Evolutionary conservation across 1,140 invertebrate species (phyloP).

Genomic region (Anadara kagoshimensis): DNA sequence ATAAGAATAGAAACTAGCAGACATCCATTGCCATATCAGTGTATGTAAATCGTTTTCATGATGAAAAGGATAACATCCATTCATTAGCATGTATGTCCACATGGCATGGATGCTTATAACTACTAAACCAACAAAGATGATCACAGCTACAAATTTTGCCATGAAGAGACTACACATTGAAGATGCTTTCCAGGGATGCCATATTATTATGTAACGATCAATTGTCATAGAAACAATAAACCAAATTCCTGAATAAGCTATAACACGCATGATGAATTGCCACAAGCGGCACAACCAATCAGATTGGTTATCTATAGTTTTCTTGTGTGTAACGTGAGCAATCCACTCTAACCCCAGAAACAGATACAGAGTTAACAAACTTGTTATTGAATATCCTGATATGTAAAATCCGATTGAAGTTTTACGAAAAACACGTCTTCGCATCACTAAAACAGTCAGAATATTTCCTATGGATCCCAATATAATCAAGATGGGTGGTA

Average conservation of each 20-base stretch:
- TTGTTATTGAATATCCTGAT: conserved; percentile 60
- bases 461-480: conserved; percentile 66
- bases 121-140: conserved; percentile 62
- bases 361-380: conserved; percentile 59
- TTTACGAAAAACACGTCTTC: conserved; percentile 55
- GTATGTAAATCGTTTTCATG: conserved; percentile 58
- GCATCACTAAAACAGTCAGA: conserved; percentile 60
- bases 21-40: conserved; percentile 67
- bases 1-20: conserved; percentile 62
- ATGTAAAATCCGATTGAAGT: conserved; percentile 68
- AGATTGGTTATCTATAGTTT: conserved; percentile 47
- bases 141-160: conserved; percentile 58
- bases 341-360: conserved; percentile 59
- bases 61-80: conserved; percentile 59
- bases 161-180: conserved; percentile 63
- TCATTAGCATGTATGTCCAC: conserved; percentile 65
- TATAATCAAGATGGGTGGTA: conserved; percentile 63
- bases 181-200: conserved; percentile 52
- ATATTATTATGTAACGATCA: conserved; percentile 64
- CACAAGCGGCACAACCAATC: conserved; percentile 64
- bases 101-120: conserved; percentile 69
- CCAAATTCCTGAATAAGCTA: conserved; percentile 65
- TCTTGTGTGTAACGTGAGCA: conserved; percentile 47
- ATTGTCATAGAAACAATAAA: conserved; percentile 65
- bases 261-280: conserved; percentile 64